A percentile compares a stretch with the other conserved stretches of the same genome.
Conservation (phyloP, 2,888 invertebrate species). For the Hymenopus coronatus region DNA sequence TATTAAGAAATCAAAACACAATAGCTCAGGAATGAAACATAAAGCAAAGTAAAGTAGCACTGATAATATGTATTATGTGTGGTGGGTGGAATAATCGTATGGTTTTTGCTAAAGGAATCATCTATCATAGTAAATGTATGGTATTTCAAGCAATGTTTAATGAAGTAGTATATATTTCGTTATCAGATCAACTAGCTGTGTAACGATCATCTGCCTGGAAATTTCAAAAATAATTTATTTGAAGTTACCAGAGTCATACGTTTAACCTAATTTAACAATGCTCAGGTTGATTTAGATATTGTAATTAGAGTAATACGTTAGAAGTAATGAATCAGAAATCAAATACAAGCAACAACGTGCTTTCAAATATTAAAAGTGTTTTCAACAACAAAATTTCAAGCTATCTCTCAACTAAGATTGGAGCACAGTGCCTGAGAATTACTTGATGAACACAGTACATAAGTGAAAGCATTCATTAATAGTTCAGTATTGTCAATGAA, state of each 20-base stretch:
- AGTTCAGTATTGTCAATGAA: background rate
- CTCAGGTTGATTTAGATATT: background rate
- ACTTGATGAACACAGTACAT: background rate
- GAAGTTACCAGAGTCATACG: background rate
- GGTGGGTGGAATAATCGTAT: background rate
- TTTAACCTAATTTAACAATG: background rate
- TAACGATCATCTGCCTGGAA: background rate
- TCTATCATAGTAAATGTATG: background rate
- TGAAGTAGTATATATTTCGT: background rate
- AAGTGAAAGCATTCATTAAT: background rate
- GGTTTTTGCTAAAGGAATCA: slow-evolving; percentile 2
- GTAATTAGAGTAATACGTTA: background rate
- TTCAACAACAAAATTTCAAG: background rate
- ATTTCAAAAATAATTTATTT: background rate
- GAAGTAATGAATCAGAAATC: background rate
- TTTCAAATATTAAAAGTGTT: background rate
- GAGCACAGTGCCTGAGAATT: background rate
- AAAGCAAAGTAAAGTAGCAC: background rate
- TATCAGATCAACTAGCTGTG: background rate
- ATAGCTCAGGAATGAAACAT: background rate
- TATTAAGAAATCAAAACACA: background rate
- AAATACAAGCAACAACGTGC: background rate
- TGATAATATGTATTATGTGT: background rate
- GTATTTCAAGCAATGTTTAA: background rate
- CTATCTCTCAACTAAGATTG: background rate